Conservation (phyloP, 92 coral and sea anemone species). For the Blastomussa wellsi region DNA sequence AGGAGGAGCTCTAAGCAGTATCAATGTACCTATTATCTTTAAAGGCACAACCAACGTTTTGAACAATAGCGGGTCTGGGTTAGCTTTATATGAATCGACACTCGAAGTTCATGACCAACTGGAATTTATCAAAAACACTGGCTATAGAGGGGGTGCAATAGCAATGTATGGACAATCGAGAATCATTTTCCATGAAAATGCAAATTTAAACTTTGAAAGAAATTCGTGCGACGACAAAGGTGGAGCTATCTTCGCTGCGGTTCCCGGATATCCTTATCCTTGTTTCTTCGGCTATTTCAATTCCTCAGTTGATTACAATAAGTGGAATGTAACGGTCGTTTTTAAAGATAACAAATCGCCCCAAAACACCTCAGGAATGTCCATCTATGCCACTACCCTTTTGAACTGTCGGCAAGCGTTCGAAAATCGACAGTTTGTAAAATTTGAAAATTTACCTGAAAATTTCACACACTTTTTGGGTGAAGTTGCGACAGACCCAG, state of each 20-base stretch:
- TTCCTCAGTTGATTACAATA: slow-evolving; percentile 31
- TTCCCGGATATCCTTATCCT: slow-evolving; percentile 81
- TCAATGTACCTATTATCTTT: slow-evolving; percentile 75
- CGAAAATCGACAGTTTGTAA: slow-evolving; percentile 71
- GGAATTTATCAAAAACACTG: slow-evolving; percentile 65
- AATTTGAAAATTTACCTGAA: slow-evolving; percentile 45
- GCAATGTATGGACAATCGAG: slow-evolving; percentile 84
- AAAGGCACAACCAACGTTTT: slow-evolving; percentile 38
- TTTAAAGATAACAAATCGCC: slow-evolving; percentile 69
- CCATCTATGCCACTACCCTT: slow-evolving; percentile 86
- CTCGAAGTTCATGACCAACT: slow-evolving; percentile 60
- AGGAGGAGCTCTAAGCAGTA: slow-evolving; percentile 79
- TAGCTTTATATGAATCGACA: slow-evolving; percentile 73
- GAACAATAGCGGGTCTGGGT: slow-evolving; percentile 70
- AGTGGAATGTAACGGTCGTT: slow-evolving; percentile 65
- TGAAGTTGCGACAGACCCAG: slow-evolving; percentile 79
- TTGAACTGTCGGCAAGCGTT: slow-evolving; percentile 63
- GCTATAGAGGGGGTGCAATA: slow-evolving; percentile 87
- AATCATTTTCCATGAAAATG: slow-evolving; percentile 50
- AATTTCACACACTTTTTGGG: slow-evolving; percentile 44
- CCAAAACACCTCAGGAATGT: slow-evolving; percentile 45
- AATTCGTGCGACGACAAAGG: slow-evolving; percentile 78
- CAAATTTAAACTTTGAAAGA: slow-evolving; percentile 58
- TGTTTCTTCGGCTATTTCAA: slow-evolving; percentile 76
- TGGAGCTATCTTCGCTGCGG: slow-evolving; percentile 83